phyloP scores from a whole-genome alignment of 1,140 invertebrate species.

The Dreissena polymorpha region DNA sequence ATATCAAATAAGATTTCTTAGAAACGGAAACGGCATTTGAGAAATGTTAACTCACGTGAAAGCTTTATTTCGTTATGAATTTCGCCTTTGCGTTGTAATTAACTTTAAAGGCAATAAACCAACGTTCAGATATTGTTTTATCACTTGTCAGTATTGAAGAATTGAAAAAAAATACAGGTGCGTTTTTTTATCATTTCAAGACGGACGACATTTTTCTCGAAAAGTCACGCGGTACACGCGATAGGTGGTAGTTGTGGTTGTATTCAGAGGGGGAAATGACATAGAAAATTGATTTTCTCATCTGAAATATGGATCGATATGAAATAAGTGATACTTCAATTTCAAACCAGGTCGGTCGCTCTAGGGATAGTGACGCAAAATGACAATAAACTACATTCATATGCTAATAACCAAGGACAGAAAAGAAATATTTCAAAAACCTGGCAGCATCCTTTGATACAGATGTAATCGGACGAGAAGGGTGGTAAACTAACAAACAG shows the following conservation, averaged over 20 bases:
- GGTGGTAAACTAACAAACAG: not conserved
- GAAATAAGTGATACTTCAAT: conserved; percentile 51
- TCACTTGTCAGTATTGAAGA: conserved; percentile 18
- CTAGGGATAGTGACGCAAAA: conserved; percentile 35
- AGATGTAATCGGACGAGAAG: not conserved
- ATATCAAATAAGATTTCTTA: conserved; percentile 47
- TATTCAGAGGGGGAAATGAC: conserved; percentile 36
- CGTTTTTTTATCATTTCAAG: conserved; percentile 21
- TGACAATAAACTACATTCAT: conserved; percentile 15
- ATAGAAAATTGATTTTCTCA: conserved; percentile 46
- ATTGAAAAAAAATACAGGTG: conserved; percentile 19
- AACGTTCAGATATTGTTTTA: conserved; percentile 6
- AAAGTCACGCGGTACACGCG: conserved; percentile 43
- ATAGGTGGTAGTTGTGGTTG: conserved; percentile 35
- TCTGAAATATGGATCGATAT: conserved; percentile 48
- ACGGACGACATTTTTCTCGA: conserved; percentile 26
- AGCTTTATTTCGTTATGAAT: conserved; percentile 39
- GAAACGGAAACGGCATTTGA: conserved; percentile 44
- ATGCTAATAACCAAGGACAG: conserved; percentile 22
- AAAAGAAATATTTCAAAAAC: not conserved
- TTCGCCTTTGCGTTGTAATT: conserved; percentile 43
- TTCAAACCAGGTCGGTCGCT: conserved; percentile 25
- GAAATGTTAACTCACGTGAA: conserved; percentile 32
- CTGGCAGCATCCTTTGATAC: not conserved
- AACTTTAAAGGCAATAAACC: conserved; percentile 41